Evolutionary conservation across 2,113 vertebrate species (phyloP), one percentile per base, ranked within the genome.

Genomic region (Maylandia zebra): DNA sequence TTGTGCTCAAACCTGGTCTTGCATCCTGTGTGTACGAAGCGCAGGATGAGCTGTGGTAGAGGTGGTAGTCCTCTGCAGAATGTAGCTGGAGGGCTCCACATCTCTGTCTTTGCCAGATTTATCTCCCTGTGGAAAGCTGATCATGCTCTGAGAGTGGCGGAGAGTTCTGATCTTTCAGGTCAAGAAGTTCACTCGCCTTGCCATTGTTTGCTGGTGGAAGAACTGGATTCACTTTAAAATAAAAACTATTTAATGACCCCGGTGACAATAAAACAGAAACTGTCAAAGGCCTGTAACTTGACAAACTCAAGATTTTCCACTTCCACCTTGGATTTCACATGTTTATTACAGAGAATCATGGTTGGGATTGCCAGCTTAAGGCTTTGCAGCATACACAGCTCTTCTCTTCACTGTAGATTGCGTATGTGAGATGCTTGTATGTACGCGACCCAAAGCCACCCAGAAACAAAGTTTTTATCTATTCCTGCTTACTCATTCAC

Each of bases 241-340:
- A 1, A n/a, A 7, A 24, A 24, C 57, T 0, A 53, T 48, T 78
- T 78, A 1, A 50, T 50, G 6, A 78, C 16, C 10, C 16, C 13
- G 34, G 13, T 53, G 7, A 76, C 79, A 85, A 24, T 69, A 76
- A 57, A 85, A 30, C 22, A 59, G 55, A 36, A 52, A 48, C 57
- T 69, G 80, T 45, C 89, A 85, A 82, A 32, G 13, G 34, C 32
- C 38, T 6, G 8, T 32, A 32, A 61, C 0, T 55, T 86, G 61
- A 27, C 66, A 69, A 69, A 69, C 34, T 22, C 61, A 69, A 81
- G 85, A 85, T 91, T 89, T 83, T 82, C 64, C 83, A 87, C 38
- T 61, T 89, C 76, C 34, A 74, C 81, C 34, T 88, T 84, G 55
- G 87, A 86, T 95, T 92, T 93, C 13, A 90, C 86, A 86, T 91